Base-by-base conservation (phyloP, 2,888 invertebrate species). In the Drosophila macrospina region DNA sequence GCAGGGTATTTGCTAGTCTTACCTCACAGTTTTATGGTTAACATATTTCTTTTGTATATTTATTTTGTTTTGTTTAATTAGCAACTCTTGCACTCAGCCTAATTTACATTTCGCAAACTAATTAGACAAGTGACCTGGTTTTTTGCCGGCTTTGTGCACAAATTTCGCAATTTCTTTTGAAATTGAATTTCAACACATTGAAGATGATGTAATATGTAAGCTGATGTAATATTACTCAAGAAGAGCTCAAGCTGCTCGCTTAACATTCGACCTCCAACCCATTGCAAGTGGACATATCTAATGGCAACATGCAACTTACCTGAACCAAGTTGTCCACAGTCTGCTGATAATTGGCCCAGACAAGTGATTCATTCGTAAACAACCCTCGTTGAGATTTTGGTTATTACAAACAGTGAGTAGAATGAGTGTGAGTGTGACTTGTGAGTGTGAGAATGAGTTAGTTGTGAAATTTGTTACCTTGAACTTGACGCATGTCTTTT, bases 401-500 rank as follows among this genome's bases (percentile, higher is more conserved):
- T 16, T 32, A 8, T 41, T 44, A n/a, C 39, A 47, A 39, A 50
- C 20, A 24, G 7, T 30, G n/a, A 45, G 13, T 7, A 7, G n/a
- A 24, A 26, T 42, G 13, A 13, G 20, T 20, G 41, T 48, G 36
- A 39, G 39, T 15, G 39, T 8, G 15, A n/a, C n/a, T 39, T 36
- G 34, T 30, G 36, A 51, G 47, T 47, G 34, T 62, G 20, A 20
- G 20, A 20, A 20, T 20, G 20, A 20, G 20, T 20, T 20, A 20
- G 54, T 47, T 30, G 48, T 26, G 10, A 47, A 67, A 65, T 69
- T 65, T 65, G 57, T 67, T 80, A 86, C 81, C 81, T 80, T 86
- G 87, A 86, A 86, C 85, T 84, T 86, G 70, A 65, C 47, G 48
- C 51, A 64, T 76, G 69, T 63, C 63, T 64, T 20, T 20, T 60